Evolutionary conservation across 2,797 vertebrate species (phyloP), one percentile per base, ranked within the genome.

Genomic region (Cyclopterus lumpus): DNA sequence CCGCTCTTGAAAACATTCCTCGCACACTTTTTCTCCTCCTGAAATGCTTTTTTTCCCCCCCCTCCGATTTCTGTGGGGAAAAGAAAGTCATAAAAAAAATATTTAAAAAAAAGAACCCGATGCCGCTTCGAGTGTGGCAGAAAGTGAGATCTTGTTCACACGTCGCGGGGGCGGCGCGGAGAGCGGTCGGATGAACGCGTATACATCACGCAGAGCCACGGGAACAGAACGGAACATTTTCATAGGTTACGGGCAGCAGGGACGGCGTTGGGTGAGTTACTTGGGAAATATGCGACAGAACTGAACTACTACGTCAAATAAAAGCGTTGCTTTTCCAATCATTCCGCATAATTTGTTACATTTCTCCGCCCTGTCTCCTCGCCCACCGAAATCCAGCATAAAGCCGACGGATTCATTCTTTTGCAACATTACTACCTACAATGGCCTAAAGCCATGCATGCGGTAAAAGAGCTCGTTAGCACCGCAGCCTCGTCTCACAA

Each of bases 1-100:
- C 40, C 20, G 28, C 18, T 55, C n/a, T n/a, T n/a, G n/a, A 57
- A 73, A 65, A 65, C 30, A 34, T 53, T 81, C 62, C 71, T 75
- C 76, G 73, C 64, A 70, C 34, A 1, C 30, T 51, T 20, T n/a
- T 36, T 28, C 34, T 64, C 26, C 44, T 44, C n/a, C 22, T 36
- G 12, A 48, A 49, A 54, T 11, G 26, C 11, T 9, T 40, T 11
- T 10, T 40, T 20, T 71, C n/a, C n/a, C n/a, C n/a, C n/a, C n/a
- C n/a, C 42, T 61, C 55, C 66, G 53, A 38, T 77, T 75, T 68
- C 20, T 60, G 42, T 62, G 40, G 68, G 24, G 42, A 8, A 64
- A 67, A 18, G 60, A 67, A 78, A 63, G 28, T 24, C 16, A 64
- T 28, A 30, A 20, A n/a, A n/a, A n/a, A n/a, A n/a, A n/a, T n/a